Evolutionary conservation across 1,140 invertebrate species (phyloP).

Genomic region (Proales similis): DNA sequence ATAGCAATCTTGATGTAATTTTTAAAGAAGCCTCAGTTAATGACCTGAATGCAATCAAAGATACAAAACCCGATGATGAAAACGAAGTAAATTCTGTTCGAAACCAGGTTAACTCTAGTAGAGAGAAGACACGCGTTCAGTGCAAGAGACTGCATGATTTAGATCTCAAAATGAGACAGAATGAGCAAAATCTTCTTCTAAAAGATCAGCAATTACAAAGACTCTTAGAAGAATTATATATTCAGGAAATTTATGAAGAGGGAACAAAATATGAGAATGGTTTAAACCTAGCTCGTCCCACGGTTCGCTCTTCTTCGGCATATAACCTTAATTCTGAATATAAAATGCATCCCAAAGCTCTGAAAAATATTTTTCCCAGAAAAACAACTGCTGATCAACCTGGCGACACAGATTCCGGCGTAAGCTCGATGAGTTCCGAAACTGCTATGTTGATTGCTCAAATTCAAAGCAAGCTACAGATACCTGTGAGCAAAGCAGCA

Average conservation of each 20-base stretch:
- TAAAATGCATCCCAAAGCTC: too few relatives aligned
- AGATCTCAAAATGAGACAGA: slow-evolving; percentile 31
- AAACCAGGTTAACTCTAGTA: slow-evolving; percentile 14
- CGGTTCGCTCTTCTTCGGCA: too few relatives aligned
- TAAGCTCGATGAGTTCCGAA: slow-evolving; percentile 34
- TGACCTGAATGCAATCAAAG: neutral
- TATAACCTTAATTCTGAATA: too few relatives aligned
- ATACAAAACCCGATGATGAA: slow-evolving; percentile 1
- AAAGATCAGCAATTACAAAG: slow-evolving; percentile 32
- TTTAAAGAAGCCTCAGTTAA: neutral
- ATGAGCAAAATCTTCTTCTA: slow-evolving; percentile 31
- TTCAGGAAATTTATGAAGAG: slow-evolving; percentile 31
- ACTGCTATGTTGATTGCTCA: neutral
- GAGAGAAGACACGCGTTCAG: slow-evolving; percentile 31
- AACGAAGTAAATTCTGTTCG: slow-evolving; percentile 2
- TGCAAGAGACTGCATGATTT: slow-evolving; percentile 37
- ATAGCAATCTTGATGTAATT: neutral
- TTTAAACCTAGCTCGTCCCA: too few relatives aligned
- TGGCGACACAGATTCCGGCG: slow-evolving; percentile 35
- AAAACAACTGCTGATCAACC: slow-evolving; percentile 17
- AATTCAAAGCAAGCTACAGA: neutral
- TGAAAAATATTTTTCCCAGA: neutral
- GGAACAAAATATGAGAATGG: too few relatives aligned
- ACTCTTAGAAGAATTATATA: slow-evolving; percentile 17
- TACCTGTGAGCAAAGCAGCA: neutral